A percentile compares a stretch with the other conserved stretches of the same genome.
Evolutionary conservation across 2,797 vertebrate species (phyloP).

Genomic region (Loris lydekkerianus): DNA sequence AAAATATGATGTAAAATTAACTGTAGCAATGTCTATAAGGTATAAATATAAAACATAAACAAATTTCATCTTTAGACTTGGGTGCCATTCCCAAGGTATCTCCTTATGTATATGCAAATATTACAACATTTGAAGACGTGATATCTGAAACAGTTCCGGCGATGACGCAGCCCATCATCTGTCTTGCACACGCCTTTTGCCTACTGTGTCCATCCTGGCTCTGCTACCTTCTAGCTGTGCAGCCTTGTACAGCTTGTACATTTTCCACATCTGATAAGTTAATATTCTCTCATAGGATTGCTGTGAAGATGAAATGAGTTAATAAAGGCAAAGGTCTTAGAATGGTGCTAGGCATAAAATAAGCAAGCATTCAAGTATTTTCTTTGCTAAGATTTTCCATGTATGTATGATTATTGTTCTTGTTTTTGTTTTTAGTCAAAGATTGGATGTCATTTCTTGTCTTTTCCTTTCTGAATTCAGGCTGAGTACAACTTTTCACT

Average conservation of each 20-base stretch:
- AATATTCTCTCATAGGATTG: accelerated
- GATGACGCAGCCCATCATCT: background rate
- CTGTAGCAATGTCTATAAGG: background rate
- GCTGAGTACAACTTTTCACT: background rate
- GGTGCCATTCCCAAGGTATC: background rate
- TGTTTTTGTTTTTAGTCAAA: background rate
- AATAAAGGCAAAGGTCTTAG: background rate
- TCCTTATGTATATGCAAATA: background rate
- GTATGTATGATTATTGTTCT: accelerated
- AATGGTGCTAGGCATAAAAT: background rate
- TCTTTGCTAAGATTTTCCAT: background rate
- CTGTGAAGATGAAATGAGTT: background rate
- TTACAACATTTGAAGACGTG: background rate
- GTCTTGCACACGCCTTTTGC: accelerated
- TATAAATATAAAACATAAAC: background rate
- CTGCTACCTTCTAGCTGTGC: background rate
- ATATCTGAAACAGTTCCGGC: background rate
- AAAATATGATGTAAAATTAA: background rate
- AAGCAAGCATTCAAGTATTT: background rate
- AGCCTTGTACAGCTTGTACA: background rate
- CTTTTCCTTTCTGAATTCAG: background rate
- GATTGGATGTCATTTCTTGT: background rate
- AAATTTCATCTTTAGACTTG: background rate
- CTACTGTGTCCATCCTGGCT: accelerated
- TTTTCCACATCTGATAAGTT: background rate